phyloP scores from a whole-genome alignment of 2,797 vertebrate species.

The Acanthurus lineatus region DNA sequence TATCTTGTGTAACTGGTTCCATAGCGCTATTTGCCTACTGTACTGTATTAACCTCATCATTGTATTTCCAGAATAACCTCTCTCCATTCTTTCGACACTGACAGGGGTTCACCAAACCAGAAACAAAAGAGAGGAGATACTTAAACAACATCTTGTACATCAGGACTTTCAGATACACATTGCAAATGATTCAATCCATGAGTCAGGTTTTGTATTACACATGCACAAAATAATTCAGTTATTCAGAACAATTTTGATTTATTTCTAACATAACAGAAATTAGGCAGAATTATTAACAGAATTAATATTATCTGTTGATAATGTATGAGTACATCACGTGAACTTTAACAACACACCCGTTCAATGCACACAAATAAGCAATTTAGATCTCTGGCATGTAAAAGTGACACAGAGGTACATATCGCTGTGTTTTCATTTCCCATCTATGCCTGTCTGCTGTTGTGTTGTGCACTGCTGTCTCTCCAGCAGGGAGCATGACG shows the following conservation, averaged over 20 bases:
- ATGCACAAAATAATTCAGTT: background rate
- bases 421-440: slow-evolving; percentile 18
- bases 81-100: background rate
- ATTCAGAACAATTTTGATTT: background rate
- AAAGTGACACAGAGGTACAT: slow-evolving; percentile 22
- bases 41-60: background rate
- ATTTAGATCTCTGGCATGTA: background rate
- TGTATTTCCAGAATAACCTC: background rate
- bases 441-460: slow-evolving; percentile 17
- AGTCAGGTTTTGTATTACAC: background rate
- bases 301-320: too few relatives aligned
- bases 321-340: background rate
- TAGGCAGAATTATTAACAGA: too few relatives aligned
- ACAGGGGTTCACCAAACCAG: background rate
- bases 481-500: slow-evolving; percentile 71
- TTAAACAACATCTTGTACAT: background rate
- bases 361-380: background rate
- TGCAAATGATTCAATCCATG: background rate
- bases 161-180: background rate
- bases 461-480: slow-evolving; percentile 16
- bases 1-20: background rate
- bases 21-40: slow-evolving; percentile 1
- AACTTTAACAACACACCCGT: background rate
- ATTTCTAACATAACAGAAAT: background rate
- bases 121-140: background rate